Conservation (phyloP, 2,797 vertebrate species). For the Sylvia borin region DNA sequence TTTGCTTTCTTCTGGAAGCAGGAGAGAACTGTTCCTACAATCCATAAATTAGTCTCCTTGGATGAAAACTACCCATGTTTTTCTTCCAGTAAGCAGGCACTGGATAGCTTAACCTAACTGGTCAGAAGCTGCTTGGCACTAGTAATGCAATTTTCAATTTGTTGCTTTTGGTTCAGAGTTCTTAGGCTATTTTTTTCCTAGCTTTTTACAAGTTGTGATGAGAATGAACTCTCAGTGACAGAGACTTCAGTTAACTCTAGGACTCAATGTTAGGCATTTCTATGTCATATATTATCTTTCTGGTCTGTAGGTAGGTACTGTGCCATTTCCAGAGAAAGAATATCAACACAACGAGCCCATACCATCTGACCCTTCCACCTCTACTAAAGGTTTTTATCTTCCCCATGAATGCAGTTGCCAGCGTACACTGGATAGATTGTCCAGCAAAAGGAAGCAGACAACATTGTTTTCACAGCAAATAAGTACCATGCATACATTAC, state of each 20-base stretch:
- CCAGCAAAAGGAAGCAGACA: conserved; percentile 29
- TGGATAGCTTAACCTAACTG: background rate
- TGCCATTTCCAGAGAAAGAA: background rate
- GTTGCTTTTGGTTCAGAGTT: background rate
- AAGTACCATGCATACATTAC: conserved; percentile 51
- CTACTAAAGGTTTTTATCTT: background rate
- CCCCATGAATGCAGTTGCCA: background rate
- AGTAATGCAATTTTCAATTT: background rate
- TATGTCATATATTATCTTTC: background rate
- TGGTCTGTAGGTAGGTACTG: background rate
- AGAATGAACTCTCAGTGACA: background rate
- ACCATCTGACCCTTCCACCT: background rate
- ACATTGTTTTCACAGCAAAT: conserved; percentile 43
- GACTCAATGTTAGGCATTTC: background rate
- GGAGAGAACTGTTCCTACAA: background rate
- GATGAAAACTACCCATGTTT: background rate
- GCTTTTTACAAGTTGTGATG: background rate
- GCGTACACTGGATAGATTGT: background rate
- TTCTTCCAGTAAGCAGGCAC: background rate
- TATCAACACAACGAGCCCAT: background rate
- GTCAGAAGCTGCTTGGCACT: background rate
- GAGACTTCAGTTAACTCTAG: background rate
- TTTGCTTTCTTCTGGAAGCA: background rate
- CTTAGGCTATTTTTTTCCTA: background rate
- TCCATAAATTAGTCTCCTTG: background rate